Base-by-base conservation (phyloP, 2,113 vertebrate genomes). In the Hystrix cristata region DNA sequence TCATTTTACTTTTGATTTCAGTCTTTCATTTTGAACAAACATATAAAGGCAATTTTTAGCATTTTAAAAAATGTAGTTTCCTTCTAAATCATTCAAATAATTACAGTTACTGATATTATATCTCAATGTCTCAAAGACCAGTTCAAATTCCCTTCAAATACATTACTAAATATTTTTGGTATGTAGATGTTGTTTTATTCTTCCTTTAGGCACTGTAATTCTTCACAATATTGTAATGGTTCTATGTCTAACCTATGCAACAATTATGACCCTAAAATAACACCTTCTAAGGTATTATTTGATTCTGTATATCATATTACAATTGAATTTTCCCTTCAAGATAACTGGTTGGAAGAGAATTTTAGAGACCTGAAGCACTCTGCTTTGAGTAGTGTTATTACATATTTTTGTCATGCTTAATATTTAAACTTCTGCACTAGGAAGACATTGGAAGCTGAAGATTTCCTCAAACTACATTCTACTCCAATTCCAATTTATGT, bases 151-250 rank as follows among this genome's bases (percentile, higher is more conserved):
- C 97, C 90, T 98, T 98, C 92, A 86, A 91, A 85, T 76, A 89
- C 59, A 84, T 94, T 81, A 95, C 72, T 93, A 84, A 43, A 48
- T 97, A 81, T 72, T 97, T 98, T 96, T 64, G 96, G 96, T 97
- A 55, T 92, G 67, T 97, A 94, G 94, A 60, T 69, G 27, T 85
- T 82, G 91, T 95, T 94, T 59, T 90, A 59, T 51, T 98, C 62
- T 94, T 90, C 71, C 95, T 98, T 97, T 96, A 98, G 98, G 98
- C 98, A 99, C 98, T 98, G 98, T 94, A 98, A 98, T 98, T 97
- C 96, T 89, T 97, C 89, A 97, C 80, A 95, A 87, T 79, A 72
- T 76, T 95, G 94, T 48, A 95, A 46, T 92, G 95, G 96, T 87
- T 95, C 94, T 96, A 87, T 72, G 71, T 94, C 87, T 97, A 96